Evolutionary conservation across 2,113 vertebrate genomes (phyloP).

Genomic region (Morphnarchus princeps): DNA sequence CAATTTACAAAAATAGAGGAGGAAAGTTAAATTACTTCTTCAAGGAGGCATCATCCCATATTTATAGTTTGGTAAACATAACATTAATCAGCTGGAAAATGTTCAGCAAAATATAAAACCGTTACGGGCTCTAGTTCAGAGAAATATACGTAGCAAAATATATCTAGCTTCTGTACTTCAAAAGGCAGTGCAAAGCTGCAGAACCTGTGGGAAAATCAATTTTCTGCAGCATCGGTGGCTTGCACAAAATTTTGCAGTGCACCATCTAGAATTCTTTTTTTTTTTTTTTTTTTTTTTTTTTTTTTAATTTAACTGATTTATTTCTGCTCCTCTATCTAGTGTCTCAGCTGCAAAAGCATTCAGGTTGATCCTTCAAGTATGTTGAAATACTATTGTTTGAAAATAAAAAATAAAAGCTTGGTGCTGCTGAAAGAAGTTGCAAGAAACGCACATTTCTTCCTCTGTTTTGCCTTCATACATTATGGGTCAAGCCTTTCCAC

Average conservation of each 20-base stretch:
- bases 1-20: slow-evolving; percentile 4
- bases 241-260: slow-evolving; percentile 2
- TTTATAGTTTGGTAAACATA: slow-evolving; percentile 51
- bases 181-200: slow-evolving; percentile 48
- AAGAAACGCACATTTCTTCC: fast-evolving
- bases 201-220: slow-evolving; percentile 63
- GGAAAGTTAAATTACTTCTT: slow-evolving; percentile 34
- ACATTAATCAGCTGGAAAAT: slow-evolving; percentile 60
- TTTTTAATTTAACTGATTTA: slow-evolving; percentile 14
- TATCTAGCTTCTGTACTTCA: slow-evolving; percentile 51
- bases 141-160: slow-evolving; percentile 47
- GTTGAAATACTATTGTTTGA: not conserved
- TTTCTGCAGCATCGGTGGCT: slow-evolving; percentile 35
- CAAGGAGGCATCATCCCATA: slow-evolving; percentile 3
- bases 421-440: not conserved
- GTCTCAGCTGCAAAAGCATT: not conserved
- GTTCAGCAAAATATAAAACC: slow-evolving; percentile 17
- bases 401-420: not conserved
- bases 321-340: not conserved
- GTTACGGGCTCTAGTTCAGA: slow-evolving; percentile 31
- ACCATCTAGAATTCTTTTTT: not conserved
- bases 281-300: not conserved
- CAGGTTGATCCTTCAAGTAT: not conserved
- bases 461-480: not conserved
- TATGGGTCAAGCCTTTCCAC: not conserved